Evolutionary conservation across 2,888 invertebrate species (phyloP).

Genomic region (Neoitamus cyanurus): DNA sequence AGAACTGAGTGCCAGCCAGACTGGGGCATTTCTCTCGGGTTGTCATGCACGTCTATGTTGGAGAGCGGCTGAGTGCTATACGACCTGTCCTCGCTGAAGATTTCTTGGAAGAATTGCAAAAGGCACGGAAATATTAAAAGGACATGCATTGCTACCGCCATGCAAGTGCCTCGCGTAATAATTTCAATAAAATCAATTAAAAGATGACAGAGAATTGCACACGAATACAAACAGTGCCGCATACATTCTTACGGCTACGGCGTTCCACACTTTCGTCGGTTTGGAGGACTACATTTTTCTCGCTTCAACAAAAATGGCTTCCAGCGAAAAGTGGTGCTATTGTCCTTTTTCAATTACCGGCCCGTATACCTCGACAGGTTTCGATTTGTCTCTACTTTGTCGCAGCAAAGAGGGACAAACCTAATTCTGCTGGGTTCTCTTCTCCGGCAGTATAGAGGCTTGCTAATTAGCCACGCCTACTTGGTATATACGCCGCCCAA

Average conservation of each 20-base stretch:
- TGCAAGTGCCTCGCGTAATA: background rate
- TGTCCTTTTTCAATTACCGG: background rate
- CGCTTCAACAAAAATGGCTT: constrained; percentile 53
- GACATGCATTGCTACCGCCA: background rate
- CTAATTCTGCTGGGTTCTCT: background rate
- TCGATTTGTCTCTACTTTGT: background rate
- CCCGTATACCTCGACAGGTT: background rate
- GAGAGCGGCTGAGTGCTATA: background rate
- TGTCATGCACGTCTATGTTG: too few species aligned
- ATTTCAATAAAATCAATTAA: constrained; percentile 46
- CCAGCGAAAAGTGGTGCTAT: background rate
- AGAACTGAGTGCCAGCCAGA: background rate
- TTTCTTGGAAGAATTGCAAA: background rate
- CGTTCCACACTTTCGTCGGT: background rate
- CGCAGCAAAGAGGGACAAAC: background rate
- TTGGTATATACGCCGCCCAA: constrained; percentile 6
- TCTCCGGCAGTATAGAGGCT: background rate
- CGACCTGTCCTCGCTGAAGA: background rate
- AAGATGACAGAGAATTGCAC: background rate
- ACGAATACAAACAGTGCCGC: background rate
- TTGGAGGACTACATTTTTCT: constrained; percentile 57
- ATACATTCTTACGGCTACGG: background rate
- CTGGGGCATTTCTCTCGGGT: background rate
- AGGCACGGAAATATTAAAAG: background rate
- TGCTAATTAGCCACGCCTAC: constrained; percentile 52